Conservation (phyloP, 2,888 invertebrate species). For the Stenotaenia linearis region DNA sequence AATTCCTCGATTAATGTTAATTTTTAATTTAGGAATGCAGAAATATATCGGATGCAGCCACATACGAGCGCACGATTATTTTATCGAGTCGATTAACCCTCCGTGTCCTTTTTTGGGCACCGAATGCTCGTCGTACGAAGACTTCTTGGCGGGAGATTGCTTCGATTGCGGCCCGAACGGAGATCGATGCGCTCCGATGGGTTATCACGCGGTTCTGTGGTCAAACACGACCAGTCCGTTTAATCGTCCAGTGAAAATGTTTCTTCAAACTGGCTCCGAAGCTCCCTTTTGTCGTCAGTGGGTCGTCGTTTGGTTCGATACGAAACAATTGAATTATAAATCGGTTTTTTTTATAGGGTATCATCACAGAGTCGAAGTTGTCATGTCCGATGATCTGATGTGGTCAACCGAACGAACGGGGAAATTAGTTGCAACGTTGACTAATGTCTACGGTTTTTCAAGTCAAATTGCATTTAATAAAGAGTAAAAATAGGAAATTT, state of each 20-base stretch:
- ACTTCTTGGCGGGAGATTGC: constrained; percentile 46
- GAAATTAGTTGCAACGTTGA: background rate
- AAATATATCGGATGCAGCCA: constrained; percentile 80
- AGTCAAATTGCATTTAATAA: background rate
- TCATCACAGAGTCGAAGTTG: background rate
- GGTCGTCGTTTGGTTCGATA: background rate
- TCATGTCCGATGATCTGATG: background rate
- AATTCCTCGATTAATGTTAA: too few species aligned
- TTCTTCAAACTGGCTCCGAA: constrained; percentile 1
- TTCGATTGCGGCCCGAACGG: constrained; percentile 41
- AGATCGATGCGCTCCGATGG: constrained; percentile 45
- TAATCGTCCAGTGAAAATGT: background rate
- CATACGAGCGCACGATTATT: constrained; percentile 73
- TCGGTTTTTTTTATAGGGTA: background rate
- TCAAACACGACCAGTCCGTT: background rate
- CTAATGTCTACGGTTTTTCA: background rate
- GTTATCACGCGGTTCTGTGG: constrained; percentile 43
- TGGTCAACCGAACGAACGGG: background rate
- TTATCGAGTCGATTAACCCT: constrained; percentile 73
- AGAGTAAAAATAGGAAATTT: too few species aligned
- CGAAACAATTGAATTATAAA: background rate
- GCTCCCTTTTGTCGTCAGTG: constrained; percentile 28
- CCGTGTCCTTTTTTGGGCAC: constrained; percentile 71
- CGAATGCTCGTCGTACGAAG: constrained; percentile 71
- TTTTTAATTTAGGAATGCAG: constrained; percentile 53